Evolutionary conservation across 2,888 invertebrate genomes (phyloP).

Genomic region (Andrena fulva): DNA sequence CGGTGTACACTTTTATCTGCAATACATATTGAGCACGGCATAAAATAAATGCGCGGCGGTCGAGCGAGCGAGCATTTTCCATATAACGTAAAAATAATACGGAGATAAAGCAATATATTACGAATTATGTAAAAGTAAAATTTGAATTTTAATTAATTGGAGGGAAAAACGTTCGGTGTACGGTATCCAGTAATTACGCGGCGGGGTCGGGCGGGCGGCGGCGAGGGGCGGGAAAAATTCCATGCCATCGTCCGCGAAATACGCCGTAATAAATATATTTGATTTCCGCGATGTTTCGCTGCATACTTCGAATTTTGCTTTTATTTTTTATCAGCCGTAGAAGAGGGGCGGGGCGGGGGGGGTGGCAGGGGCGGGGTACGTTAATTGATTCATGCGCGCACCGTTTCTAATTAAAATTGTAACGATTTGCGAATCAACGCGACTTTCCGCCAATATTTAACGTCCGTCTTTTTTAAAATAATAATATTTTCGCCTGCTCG

Average conservation of each 20-base stretch:
- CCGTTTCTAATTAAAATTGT: slow-evolving; percentile 56
- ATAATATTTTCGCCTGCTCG: slow-evolving; percentile 28
- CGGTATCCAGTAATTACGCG: slow-evolving; percentile 57
- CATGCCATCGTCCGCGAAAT: slow-evolving; percentile 51
- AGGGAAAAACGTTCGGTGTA: slow-evolving; percentile 42
- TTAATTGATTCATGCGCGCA: slow-evolving; percentile 53
- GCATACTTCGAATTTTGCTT: slow-evolving; percentile 53
- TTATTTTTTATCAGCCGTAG: slow-evolving; percentile 39
- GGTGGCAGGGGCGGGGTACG: background rate
- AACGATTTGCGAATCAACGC: slow-evolving; percentile 48
- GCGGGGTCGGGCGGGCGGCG: too few species aligned
- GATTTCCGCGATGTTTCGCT: slow-evolving; percentile 55
- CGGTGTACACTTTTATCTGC: slow-evolving; percentile 39
- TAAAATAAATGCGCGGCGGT: slow-evolving; percentile 36
- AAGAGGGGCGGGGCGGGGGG: background rate
- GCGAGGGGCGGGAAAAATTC: slow-evolving; percentile 42
- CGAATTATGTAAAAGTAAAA: slow-evolving; percentile 62
- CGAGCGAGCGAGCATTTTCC: slow-evolving; percentile 30
- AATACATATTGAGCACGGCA: slow-evolving; percentile 48
- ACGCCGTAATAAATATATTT: slow-evolving; percentile 61
- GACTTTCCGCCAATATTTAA: slow-evolving; percentile 46
- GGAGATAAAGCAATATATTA: slow-evolving; percentile 54
- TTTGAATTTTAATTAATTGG: slow-evolving; percentile 64
- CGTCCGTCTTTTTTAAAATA: slow-evolving; percentile 27
- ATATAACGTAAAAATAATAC: slow-evolving; percentile 59